Conservation (phyloP, 2,113 vertebrate genomes). For the Lynx canadensis region DNA sequence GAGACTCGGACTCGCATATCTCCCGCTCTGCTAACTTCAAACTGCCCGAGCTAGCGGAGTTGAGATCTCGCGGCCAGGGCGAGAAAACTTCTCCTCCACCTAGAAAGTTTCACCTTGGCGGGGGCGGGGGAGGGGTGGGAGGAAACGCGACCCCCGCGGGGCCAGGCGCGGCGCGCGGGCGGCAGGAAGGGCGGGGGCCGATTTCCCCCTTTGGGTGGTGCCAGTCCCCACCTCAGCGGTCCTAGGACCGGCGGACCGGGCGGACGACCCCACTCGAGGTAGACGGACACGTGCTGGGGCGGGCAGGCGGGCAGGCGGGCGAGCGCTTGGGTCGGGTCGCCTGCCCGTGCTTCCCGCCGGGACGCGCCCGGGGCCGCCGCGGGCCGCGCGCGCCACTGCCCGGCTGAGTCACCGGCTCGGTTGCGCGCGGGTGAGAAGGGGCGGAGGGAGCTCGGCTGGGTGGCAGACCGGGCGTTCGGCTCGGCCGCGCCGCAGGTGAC, state of each 20-base stretch:
- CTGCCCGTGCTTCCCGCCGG: conserved; percentile 31
- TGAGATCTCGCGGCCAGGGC: not conserved
- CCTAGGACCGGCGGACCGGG: not conserved
- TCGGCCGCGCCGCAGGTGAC: conserved; percentile 69
- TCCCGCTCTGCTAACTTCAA: not conserved
- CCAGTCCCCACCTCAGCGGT: conserved; percentile 26
- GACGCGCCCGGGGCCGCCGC: conserved; percentile 54
- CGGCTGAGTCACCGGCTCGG: conserved; percentile 71
- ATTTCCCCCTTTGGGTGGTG: conserved; percentile 59
- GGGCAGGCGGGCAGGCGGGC: not conserved
- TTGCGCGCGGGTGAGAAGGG: conserved; percentile 56
- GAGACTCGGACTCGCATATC: conserved; percentile 59
- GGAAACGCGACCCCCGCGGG: conserved; percentile 76
- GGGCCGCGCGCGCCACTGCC: conserved; percentile 50
- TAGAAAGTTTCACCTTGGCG: conserved; percentile 76
- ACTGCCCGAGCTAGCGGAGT: not conserved
- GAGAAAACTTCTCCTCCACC: conserved; percentile 71
- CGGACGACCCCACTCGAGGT: not conserved
- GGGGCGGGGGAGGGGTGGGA: conserved; percentile 75
- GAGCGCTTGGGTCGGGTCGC: not conserved
- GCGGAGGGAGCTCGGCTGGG: conserved; percentile 39
- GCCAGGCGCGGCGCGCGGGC: conserved; percentile 60
- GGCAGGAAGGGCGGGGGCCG: conserved; percentile 79
- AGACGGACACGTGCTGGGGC: conserved; percentile 56
- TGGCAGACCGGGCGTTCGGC: not conserved